These are phyloP conservation scores for Dipodomys spectabilis DNA, from an alignment of 2,113 vertebrate genomes.

Conservation along the genomic window DNA sequence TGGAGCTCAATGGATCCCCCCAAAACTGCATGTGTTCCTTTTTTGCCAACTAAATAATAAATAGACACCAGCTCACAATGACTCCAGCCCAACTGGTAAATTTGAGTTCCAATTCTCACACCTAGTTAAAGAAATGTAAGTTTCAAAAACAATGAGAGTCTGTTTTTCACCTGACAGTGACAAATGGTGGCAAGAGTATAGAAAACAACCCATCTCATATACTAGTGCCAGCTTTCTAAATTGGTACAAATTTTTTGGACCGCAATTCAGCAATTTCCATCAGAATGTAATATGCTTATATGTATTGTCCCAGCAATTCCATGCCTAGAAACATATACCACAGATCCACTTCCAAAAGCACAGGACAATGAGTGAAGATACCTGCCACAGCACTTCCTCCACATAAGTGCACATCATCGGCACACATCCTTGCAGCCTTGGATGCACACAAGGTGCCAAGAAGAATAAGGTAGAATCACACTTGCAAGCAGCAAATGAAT, in stretches of 20 bases:
- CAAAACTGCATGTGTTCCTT: not conserved
- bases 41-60: not conserved
- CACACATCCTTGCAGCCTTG: accelerated
- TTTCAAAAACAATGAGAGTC: conserved; percentile 46
- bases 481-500: not conserved
- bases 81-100: conserved; percentile 10
- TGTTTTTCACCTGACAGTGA: conserved; percentile 54
- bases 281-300: not conserved
- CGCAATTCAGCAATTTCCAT: conserved; percentile 48
- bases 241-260: conserved; percentile 18
- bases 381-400: too few species aligned
- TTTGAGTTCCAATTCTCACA: conserved; percentile 56
- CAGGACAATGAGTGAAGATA: not conserved
- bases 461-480: not conserved
- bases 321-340: not conserved
- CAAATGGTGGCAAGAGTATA: not conserved
- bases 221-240: conserved; percentile 5
- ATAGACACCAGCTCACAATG: not conserved
- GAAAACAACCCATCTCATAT: conserved; percentile 43
- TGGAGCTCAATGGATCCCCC: not conserved
- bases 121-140: conserved; percentile 32
- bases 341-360: accelerated
- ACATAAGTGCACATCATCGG: too few species aligned
- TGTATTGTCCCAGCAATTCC: not conserved
- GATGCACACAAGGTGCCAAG: not conserved